Conservation (phyloP, 1,140 invertebrate species). For the Microplitis demolitor region DNA sequence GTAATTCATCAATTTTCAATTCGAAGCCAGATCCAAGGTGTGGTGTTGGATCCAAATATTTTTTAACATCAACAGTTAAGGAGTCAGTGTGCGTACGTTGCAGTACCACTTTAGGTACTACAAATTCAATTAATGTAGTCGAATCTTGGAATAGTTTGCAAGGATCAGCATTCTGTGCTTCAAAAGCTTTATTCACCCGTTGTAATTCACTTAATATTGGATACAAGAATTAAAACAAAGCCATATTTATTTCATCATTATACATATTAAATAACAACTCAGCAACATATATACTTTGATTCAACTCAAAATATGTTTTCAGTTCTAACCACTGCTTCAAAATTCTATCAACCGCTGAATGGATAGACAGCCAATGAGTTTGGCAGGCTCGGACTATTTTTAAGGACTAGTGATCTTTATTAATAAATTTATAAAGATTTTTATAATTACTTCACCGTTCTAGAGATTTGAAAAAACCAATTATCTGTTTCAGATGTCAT, state of each 20-base stretch:
- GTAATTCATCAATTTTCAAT: slow-evolving; percentile 13
- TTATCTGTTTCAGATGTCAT: slow-evolving; percentile 39
- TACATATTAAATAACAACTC: slow-evolving; percentile 39
- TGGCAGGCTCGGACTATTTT: slow-evolving; percentile 33
- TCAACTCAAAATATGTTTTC: slow-evolving; percentile 38
- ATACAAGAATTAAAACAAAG: slow-evolving; percentile 23
- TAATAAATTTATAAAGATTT: too few species aligned
- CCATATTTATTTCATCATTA: slow-evolving; percentile 32
- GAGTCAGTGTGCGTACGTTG: slow-evolving; percentile 16
- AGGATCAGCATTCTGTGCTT: slow-evolving; percentile 31
- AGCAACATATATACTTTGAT: slow-evolving; percentile 38
- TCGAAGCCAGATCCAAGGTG: slow-evolving; percentile 28
- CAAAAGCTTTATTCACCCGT: slow-evolving; percentile 30
- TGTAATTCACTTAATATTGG: slow-evolving; percentile 23
- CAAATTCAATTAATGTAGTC: slow-evolving; percentile 13
- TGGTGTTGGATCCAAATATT: slow-evolving; percentile 26
- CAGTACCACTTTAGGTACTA: neutral
- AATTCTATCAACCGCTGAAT: slow-evolving; percentile 36
- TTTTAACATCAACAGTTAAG: slow-evolving; percentile 12
- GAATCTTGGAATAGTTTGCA: slow-evolving; percentile 32
- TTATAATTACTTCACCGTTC: slow-evolving; percentile 16
- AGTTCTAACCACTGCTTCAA: slow-evolving; percentile 39
- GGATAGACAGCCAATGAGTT: slow-evolving; percentile 42
- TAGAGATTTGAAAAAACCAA: slow-evolving; percentile 39
- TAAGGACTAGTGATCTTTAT: neutral